Base-by-base conservation (phyloP, 2,888 invertebrate genomes). In the Merodon equestris region DNA sequence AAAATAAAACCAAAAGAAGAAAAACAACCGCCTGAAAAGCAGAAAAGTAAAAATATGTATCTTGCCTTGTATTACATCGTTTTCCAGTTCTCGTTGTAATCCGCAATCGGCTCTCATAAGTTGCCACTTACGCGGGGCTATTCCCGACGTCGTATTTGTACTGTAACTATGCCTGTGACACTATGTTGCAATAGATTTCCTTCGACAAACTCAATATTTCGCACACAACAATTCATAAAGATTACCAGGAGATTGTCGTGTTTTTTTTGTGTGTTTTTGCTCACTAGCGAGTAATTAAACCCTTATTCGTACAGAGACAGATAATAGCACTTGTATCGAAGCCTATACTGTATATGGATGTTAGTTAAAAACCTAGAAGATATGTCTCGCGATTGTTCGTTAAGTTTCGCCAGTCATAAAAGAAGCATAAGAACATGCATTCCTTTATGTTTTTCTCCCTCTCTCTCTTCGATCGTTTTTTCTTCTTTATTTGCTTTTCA, bases 11-110 rank as follows among this genome's bases (percentile, higher is more conserved):
- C n/a, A n/a, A n/a, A n/a, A n/a, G n/a, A n/a, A n/a, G n/a, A n/a
- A n/a, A n/a, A n/a, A n/a, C n/a, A n/a, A n/a, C n/a, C n/a, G n/a
- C n/a, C n/a, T n/a, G n/a, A n/a, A n/a, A n/a, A n/a, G n/a, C n/a
- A 27, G 27, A 27, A 19, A 36, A 63, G 70, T 47, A 58, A 54
- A 68, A 42, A 40, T 53, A 57, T 68, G 58, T 77, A 68, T 74
- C 77, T 79, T 79, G 58, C 79, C 79, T 79, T 79, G 79, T 74
- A 79, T 79, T 79, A 79, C 79, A 79, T 79, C 73, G 79, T 68
- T 79, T 79, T 74, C 68, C 74, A 74, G 74, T 74, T 79, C 56
- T 79, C 58, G 79, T 74, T 70, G 68, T 68, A 79, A 79, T 73
- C 79, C 64, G 58, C 60, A 53, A 77, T 63, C 47, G 67, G 51